Conservation (phyloP, 2,888 invertebrate species). For the Agonopterix arenella region DNA sequence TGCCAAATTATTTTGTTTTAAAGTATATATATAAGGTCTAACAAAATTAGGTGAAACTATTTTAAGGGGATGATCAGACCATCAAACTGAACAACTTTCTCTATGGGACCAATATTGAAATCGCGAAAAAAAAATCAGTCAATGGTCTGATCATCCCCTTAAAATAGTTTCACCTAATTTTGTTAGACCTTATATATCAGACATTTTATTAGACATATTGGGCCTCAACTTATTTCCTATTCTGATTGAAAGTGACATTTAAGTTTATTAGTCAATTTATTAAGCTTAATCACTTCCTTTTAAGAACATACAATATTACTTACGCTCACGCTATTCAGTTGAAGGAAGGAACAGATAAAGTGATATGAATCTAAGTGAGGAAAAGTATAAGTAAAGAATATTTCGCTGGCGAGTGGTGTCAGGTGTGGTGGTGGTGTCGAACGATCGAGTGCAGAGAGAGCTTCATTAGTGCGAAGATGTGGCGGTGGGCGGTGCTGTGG, state of each 20-base stretch:
- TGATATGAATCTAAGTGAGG: conserved; percentile 9
- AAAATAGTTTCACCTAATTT: no score
- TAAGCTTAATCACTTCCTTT: conserved; percentile 11
- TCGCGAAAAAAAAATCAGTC: no score
- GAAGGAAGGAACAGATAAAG: conserved; percentile 11
- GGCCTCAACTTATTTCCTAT: not conserved
- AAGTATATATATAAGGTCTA: no score
- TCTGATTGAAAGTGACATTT: not conserved
- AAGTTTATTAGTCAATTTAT: not conserved
- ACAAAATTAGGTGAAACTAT: no score
- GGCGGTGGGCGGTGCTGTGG: conserved; percentile 47
- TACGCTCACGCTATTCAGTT: conserved; percentile 9
- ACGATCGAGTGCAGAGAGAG: not conserved
- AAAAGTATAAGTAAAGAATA: conserved; percentile 14
- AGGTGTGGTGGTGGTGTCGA: conserved; percentile 10
- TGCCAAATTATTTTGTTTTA: no score
- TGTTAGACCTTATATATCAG: no score
- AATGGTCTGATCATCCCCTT: no score
- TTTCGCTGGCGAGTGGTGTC: conserved; percentile 5
- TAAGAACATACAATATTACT: conserved; percentile 4
- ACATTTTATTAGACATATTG: no score
- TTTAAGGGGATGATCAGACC: no score
- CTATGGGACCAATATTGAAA: no score
- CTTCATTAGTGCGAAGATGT: conserved; percentile 34
- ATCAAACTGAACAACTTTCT: no score